These are phyloP conservation scores for Calyptomena viridis DNA, from an alignment of 2,113 vertebrate genomes.

Conservation along the genomic window DNA sequence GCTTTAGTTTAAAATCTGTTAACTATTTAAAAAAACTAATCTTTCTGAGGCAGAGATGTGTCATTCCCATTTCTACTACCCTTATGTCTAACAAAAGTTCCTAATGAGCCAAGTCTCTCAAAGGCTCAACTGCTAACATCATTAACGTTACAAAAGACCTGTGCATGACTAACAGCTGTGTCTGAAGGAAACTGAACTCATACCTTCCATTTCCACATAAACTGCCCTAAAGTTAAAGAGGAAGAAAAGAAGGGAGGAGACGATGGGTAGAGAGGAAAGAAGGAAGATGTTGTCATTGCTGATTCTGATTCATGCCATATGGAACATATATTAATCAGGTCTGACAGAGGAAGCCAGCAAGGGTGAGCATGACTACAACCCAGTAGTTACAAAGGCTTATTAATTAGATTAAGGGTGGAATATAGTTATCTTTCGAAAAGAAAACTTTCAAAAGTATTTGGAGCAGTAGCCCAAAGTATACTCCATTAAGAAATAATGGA, in stretches of 20 bases:
- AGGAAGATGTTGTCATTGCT: neutral
- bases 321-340: neutral
- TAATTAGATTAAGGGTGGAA: neutral
- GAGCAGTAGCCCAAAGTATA: neutral
- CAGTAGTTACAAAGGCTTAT: neutral
- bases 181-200: slow-evolving; percentile 34
- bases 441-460: neutral
- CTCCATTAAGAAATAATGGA: neutral
- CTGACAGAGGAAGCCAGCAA: neutral
- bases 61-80: neutral
- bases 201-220: slow-evolving; percentile 18
- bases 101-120: neutral
- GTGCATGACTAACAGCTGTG: neutral
- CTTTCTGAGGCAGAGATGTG: neutral
- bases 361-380: neutral
- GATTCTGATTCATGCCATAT: neutral
- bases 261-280: neutral
- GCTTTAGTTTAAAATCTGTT: neutral
- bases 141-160: neutral
- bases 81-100: neutral
- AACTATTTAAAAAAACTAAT: neutral
- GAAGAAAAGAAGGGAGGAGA: slow-evolving; percentile 17
- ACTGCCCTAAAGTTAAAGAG: neutral
- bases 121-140: neutral
- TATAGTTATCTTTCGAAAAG: neutral